Evolutionary conservation across 2,797 vertebrate genomes (phyloP).

Genomic region (Antrozous pallidus): DNA sequence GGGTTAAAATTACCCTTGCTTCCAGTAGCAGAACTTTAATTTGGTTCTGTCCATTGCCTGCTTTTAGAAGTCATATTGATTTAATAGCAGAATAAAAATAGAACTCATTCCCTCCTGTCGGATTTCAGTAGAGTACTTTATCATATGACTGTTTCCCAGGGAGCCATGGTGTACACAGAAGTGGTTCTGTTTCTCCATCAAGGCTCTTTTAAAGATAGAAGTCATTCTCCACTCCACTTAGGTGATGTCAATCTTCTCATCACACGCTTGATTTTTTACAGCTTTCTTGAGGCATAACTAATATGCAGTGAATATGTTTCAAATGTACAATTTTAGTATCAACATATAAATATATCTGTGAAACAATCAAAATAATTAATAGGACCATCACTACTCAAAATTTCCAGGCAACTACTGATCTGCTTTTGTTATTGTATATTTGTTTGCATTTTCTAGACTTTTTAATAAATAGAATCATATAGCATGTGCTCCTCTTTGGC

Average conservation of each 20-base stretch:
- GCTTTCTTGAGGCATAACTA: neutral
- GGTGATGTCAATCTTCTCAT: neutral
- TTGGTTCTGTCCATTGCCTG: neutral
- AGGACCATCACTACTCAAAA: neutral
- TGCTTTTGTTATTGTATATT: neutral
- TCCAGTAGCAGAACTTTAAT: conserved; percentile 29
- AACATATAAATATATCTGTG: neutral
- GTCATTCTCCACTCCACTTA: neutral
- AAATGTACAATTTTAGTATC: neutral
- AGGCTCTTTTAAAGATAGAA: neutral
- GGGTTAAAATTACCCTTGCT: neutral
- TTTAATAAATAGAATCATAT: neutral
- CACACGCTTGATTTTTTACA: neutral
- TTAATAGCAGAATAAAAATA: conserved; percentile 52
- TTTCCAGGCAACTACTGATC: neutral
- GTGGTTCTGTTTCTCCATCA: neutral
- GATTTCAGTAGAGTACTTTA: neutral
- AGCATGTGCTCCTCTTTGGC: neutral
- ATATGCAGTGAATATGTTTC: neutral
- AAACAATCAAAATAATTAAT: neutral
- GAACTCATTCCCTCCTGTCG: neutral
- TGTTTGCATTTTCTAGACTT: neutral
- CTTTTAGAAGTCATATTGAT: conserved; percentile 31
- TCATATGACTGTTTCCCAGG: neutral
- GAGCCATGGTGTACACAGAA: neutral